Conservation (phyloP, 2,113 vertebrate genomes). For the Notothenia rossii region DNA sequence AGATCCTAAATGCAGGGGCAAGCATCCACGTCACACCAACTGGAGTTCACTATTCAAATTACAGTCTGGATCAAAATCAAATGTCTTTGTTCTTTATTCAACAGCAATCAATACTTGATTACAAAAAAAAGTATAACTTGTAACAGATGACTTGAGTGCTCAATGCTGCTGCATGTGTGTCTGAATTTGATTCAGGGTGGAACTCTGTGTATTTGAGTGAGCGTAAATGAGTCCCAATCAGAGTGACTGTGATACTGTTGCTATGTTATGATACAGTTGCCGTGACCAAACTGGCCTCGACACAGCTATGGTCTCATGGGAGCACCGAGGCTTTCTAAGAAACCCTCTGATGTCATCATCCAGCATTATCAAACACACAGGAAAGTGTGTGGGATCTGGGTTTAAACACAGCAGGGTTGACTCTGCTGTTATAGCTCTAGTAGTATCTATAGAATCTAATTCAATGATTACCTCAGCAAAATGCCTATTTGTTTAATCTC, state of each 20-base stretch:
- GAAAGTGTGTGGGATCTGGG: conserved; percentile 51
- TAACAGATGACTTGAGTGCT: conserved; percentile 39
- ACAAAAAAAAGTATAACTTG: conserved; percentile 25
- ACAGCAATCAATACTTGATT: conserved; percentile 28
- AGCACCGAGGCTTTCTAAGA: conserved; percentile 43
- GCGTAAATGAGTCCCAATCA: conserved; percentile 20
- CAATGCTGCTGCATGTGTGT: not conserved
- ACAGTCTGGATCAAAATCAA: not conserved
- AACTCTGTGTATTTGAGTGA: not conserved
- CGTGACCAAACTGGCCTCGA: conserved; percentile 22
- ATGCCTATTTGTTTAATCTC: not conserved
- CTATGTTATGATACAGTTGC: conserved; percentile 57
- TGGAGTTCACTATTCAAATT: conserved; percentile 8
- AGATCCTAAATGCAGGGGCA: conserved; percentile 19
- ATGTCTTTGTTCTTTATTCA: conserved; percentile 27
- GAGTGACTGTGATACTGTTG: conserved; percentile 35
- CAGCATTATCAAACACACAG: conserved; percentile 44
- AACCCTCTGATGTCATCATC: conserved; percentile 52
- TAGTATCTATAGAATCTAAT: not conserved
- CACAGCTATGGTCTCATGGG: conserved; percentile 33
- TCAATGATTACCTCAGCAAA: not conserved
- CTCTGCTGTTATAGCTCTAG: not conserved
- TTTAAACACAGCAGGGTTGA: not conserved
- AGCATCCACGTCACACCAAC: conserved; percentile 14
- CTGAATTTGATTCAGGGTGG: not conserved